phyloP scores from a whole-genome alignment of 2,888 invertebrate species.

The Trissoscelio sp. region DNA sequence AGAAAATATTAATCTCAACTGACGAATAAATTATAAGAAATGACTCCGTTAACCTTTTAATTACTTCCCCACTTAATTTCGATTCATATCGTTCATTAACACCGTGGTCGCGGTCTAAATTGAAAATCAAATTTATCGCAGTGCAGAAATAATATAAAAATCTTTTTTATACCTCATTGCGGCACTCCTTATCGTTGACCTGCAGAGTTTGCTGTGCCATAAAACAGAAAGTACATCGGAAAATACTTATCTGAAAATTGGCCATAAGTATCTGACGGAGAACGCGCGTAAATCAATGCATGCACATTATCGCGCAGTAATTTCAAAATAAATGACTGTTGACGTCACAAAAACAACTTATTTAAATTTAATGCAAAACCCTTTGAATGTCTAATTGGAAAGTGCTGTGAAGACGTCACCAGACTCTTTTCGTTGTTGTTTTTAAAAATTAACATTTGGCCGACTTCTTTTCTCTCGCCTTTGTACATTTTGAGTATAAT shows the following conservation, averaged over 20 bases:
- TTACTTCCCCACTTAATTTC: not conserved
- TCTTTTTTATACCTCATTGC: conserved; percentile 5
- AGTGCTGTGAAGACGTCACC: not conserved
- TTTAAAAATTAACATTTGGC: conserved; percentile 9
- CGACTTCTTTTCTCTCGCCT: not conserved
- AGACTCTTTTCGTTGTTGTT: conserved; percentile 1
- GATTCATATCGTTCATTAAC: conserved; percentile 1
- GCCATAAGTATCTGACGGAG: conserved; percentile 28
- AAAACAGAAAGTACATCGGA: conserved; percentile 47
- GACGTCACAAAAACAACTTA: not conserved
- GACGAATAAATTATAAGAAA: not conserved
- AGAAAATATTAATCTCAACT: not conserved
- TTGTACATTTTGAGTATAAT: conserved; percentile 9
- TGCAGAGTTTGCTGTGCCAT: conserved; percentile 16
- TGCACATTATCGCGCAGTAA: conserved; percentile 25
- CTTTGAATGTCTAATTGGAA: conserved; percentile 30
- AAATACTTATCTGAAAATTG: conserved; percentile 52
- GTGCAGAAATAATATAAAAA: conserved; percentile 12
- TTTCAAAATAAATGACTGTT: conserved; percentile 6
- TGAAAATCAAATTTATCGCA: conserved; percentile 36
- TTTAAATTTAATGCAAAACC: conserved; percentile 29
- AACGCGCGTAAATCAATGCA: conserved; percentile 37
- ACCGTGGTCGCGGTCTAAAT: conserved; percentile 5
- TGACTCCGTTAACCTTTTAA: conserved; percentile 4
- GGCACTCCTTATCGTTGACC: conserved; percentile 18